Conservation (phyloP, 2,113 vertebrate genomes). For the Carassius gibelio region DNA sequence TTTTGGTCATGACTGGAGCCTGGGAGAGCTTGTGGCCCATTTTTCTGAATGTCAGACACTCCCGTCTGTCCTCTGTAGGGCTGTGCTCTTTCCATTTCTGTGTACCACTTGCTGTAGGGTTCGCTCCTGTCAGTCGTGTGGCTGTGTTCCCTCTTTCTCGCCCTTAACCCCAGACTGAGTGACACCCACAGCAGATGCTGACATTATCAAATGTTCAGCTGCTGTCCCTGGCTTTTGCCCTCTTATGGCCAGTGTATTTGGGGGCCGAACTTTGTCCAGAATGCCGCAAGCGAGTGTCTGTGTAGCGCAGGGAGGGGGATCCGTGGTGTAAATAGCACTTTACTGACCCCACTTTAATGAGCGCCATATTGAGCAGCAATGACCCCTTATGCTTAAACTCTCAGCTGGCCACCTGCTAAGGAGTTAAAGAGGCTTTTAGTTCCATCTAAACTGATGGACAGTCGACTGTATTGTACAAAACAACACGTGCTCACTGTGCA, state of each 20-base stretch:
- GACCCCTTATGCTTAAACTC: slow-evolving; percentile 17
- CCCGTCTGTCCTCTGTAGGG: slow-evolving; percentile 31
- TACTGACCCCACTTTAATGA: slow-evolving; percentile 43
- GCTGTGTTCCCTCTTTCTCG: slow-evolving; percentile 54
- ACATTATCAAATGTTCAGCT: slow-evolving; percentile 94
- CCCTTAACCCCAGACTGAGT: slow-evolving; percentile 76
- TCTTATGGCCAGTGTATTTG: slow-evolving; percentile 91
- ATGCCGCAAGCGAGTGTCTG: slow-evolving; percentile 21
- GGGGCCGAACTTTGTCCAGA: slow-evolving; percentile 73
- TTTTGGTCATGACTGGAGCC: slow-evolving; percentile 29
- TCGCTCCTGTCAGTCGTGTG: slow-evolving; percentile 18
- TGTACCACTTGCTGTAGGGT: slow-evolving; percentile 37
- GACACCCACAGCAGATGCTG: slow-evolving; percentile 98
- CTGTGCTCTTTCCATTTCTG: slow-evolving; percentile 48
- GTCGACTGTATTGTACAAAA: background rate
- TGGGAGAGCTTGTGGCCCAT: slow-evolving; percentile 20
- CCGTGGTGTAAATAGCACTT: slow-evolving; percentile 79
- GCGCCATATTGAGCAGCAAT: slow-evolving; percentile 44
- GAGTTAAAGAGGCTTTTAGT: slow-evolving; percentile 25
- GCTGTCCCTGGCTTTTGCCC: slow-evolving; percentile 87
- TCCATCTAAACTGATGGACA: background rate
- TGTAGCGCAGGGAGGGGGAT: slow-evolving; percentile 21
- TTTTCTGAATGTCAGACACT: slow-evolving; percentile 33
- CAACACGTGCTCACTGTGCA: background rate
- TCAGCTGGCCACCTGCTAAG: background rate